A percentile compares a stretch with the other conserved stretches of the same genome.
Conservation (phyloP, 2,113 vertebrate species). For the Apistogramma diplotaenia region DNA sequence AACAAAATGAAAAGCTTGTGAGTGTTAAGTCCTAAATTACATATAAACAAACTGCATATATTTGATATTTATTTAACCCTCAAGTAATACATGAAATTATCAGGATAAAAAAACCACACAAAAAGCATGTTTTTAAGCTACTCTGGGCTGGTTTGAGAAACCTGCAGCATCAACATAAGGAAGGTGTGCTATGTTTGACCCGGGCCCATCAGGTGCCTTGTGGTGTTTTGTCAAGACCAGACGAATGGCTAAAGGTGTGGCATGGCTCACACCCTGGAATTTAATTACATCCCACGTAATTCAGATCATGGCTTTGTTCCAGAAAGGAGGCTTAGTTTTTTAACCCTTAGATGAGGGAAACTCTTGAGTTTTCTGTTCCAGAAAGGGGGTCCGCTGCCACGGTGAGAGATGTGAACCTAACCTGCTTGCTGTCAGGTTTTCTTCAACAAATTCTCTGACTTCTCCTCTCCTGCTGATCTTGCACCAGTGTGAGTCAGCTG, state of each 20-base stretch:
- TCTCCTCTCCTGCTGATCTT: too few relatives aligned
- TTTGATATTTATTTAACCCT: background rate
- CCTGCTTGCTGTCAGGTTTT: too few relatives aligned
- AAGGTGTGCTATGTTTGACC: background rate
- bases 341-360: background rate
- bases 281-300: background rate
- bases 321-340: background rate
- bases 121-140: background rate
- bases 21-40: background rate
- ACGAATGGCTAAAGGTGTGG: background rate
- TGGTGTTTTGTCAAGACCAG: background rate
- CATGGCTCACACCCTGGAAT: background rate
- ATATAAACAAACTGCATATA: background rate
- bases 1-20: constrained; percentile 72
- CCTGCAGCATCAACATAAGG: too few relatives aligned
- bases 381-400: too few relatives aligned
- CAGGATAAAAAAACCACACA: too few relatives aligned
- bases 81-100: background rate
- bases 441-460: too few relatives aligned
- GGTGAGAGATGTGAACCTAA: too few relatives aligned
- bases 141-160: background rate
- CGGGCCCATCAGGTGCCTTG: background rate
- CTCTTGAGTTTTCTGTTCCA: too few relatives aligned
- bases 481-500: too few relatives aligned
- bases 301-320: background rate